Evolutionary conservation across 2,888 invertebrate species (phyloP).

Genomic region (Cacoxenus indagator): DNA sequence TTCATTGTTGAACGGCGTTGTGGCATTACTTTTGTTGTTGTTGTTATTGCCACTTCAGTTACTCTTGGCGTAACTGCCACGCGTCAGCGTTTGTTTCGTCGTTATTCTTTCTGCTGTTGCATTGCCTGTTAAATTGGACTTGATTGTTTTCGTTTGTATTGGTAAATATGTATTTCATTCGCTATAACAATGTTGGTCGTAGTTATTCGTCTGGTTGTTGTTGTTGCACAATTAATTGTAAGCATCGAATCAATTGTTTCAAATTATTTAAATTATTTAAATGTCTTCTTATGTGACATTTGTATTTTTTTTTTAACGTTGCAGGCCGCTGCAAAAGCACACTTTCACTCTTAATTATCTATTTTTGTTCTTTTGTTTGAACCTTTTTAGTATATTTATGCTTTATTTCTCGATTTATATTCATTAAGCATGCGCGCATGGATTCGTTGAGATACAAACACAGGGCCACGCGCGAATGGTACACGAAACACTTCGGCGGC

Average conservation of each 20-base stretch:
- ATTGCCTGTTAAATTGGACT: slow-evolving; percentile 63
- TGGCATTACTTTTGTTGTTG: slow-evolving; percentile 44
- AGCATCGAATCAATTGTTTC: slow-evolving; percentile 53
- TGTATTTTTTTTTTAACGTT: too few species aligned
- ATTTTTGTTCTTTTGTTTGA: too few species aligned
- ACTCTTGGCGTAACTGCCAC: not conserved
- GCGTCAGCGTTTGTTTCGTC: slow-evolving; percentile 20
- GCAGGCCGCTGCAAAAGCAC: too few species aligned
- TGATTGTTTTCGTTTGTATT: slow-evolving; percentile 61
- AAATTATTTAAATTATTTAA: slow-evolving; percentile 52
- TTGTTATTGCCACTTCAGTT: slow-evolving; percentile 30
- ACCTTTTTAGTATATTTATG: too few species aligned
- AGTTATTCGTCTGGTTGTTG: slow-evolving; percentile 23
- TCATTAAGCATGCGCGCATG: too few species aligned
- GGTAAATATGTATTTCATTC: slow-evolving; percentile 60
- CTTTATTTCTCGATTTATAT: too few species aligned
- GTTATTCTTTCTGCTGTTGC: slow-evolving; percentile 40
- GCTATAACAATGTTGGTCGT: slow-evolving; percentile 42
- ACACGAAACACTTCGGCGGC: too few species aligned
- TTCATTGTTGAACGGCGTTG: slow-evolving; percentile 24
- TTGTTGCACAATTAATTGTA: slow-evolving; percentile 47
- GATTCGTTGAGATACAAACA: too few species aligned
- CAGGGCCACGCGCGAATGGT: too few species aligned
- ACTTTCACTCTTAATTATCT: too few species aligned
- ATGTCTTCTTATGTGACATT: slow-evolving; percentile 41